Base-by-base conservation (phyloP, 2,797 vertebrate genomes). In the Simalia tracyae region DNA sequence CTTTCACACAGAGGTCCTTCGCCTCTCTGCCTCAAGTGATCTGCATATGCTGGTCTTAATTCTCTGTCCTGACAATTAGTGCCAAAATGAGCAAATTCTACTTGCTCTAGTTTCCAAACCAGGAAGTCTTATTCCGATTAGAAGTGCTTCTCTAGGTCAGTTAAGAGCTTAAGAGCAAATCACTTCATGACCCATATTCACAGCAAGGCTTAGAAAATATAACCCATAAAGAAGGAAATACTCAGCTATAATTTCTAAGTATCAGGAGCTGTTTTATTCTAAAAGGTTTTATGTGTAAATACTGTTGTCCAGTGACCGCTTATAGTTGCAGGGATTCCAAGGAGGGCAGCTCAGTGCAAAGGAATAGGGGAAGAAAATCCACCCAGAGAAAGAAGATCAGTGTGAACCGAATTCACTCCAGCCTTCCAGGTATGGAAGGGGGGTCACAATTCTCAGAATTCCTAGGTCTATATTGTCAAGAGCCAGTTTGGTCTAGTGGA, bases 141-240 rank as follows among this genome's bases (percentile, higher is more conserved):
- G 36, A 76, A 92, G 26, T 72, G 42, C 42, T 19, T 64, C 57
- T 56, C 59, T 2, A 0, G 57, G 93, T 60, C 64, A 92, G 22
- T 28, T 92, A 59, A 46, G 28, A 94, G 88, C 93, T 60, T 86
- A 86, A 93, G 11, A 54, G 54, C 86, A 42, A 90, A 5, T 91
- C 12, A 89, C 91, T 94, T 90, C 76, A 87, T 68, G 91, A 93
- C 36, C 61, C 92, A 5, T n/a, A 91, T 57, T 87, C 19, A 63
- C 81, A 24, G 76, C 63, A 11, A 63, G 92, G 26, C 85, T 89
- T 42, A 92, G 56, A 88, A 50, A 93, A 94, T 19, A 84, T 91
- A 54, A 54, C 50, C 50, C 50, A 54, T 54, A 54, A 54, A 54
- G 50, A 50, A 50, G 50, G 8, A 54, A 54, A 54, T 54, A 8